These are phyloP conservation scores for Etheostoma perlongum DNA, from an alignment of 2,797 vertebrate genomes.

Conservation along the genomic window DNA sequence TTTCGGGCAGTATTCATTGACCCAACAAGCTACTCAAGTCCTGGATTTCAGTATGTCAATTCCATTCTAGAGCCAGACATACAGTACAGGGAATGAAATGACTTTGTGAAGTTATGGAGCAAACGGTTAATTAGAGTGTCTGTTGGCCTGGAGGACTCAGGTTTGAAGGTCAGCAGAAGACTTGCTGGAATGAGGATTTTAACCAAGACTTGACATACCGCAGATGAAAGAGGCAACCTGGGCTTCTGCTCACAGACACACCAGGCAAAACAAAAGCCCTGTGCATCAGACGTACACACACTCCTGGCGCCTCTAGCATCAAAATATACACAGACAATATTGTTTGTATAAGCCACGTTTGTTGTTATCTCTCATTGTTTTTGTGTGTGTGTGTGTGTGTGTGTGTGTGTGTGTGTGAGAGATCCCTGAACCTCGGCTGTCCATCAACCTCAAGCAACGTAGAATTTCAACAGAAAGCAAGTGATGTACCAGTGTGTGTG, in stretches of 20 bases:
- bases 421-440: conserved; percentile 19
- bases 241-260: conserved; percentile 24
- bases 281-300: conserved; percentile 23
- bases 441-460: conserved; percentile 37
- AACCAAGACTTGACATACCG: conserved; percentile 53
- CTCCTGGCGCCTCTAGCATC: neutral
- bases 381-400: conserved; percentile 12
- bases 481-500: conserved; percentile 66
- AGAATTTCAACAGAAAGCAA: conserved; percentile 41
- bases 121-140: conserved; percentile 66
- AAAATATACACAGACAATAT: conserved; percentile 6
- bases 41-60: conserved; percentile 48
- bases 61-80: conserved; percentile 50
- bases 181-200: conserved; percentile 52
- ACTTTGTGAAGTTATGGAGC: conserved; percentile 57
- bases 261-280: conserved; percentile 27
- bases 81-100: conserved; percentile 63
- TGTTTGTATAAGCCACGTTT: conserved; percentile 8
- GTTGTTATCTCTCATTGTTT: conserved; percentile 22
- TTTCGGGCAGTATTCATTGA: conserved; percentile 34
- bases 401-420: neutral
- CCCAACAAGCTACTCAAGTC: conserved; percentile 33
- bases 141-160: conserved; percentile 58
- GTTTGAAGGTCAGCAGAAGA: conserved; percentile 74
- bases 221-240: conserved; percentile 51